Conservation (phyloP, 1,140 invertebrate genomes). For the Diprion similis region DNA sequence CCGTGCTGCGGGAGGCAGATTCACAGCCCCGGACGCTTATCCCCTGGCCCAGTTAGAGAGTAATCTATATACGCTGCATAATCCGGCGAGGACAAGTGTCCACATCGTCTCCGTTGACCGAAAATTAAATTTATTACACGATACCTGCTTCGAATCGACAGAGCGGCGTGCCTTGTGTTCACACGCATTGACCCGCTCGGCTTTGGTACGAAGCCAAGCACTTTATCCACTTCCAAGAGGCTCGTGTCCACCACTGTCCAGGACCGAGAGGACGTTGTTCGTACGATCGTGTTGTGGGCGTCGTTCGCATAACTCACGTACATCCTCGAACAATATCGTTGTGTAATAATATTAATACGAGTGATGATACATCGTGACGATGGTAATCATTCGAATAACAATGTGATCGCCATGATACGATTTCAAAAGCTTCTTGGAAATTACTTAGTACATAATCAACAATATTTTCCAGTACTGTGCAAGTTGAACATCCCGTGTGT, state of each 20-base stretch:
- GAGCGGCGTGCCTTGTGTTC: not conserved
- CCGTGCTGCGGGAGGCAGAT: no score
- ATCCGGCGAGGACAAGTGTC: no score
- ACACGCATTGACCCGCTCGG: not conserved
- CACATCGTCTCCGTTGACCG: not conserved
- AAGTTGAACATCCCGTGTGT: no score
- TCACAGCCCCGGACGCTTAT: no score
- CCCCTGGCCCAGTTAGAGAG: no score
- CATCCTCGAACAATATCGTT: not conserved
- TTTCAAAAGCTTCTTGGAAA: no score
- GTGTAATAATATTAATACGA: not conserved
- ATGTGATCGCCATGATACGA: no score
- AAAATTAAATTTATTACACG: not conserved
- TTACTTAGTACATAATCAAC: no score
- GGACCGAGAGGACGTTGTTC: not conserved
- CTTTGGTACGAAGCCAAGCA: not conserved
- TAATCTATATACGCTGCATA: no score
- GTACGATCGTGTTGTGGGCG: not conserved
- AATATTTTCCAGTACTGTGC: no score
- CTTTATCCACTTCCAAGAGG: slow-evolving; percentile 1
- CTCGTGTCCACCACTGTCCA: slow-evolving; percentile 4
- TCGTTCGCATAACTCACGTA: not conserved
- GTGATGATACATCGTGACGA: no score
- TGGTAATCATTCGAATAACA: no score
- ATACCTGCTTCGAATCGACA: slow-evolving; percentile 5